Evolutionary conservation across 2,888 invertebrate species (phyloP), one percentile per base, ranked within the genome.

Genomic region (Lepidochrysops patricia): DNA sequence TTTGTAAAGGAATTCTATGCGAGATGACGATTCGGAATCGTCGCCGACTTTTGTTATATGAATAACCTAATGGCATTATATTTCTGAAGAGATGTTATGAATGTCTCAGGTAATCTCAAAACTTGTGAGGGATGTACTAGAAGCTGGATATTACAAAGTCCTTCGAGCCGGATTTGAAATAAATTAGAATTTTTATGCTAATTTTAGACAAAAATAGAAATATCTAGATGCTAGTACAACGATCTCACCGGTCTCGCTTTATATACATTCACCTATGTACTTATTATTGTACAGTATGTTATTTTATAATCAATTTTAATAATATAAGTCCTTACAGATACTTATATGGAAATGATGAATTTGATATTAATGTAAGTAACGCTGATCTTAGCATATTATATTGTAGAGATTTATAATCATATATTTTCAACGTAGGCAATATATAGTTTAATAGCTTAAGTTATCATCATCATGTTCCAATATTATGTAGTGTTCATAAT

Each of bases 321-420:
- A 13, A 19, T 29, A 12, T 54, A 54, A 54, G 54, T 54, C 32
- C 54, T 54, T 32, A 32, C 29, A 32, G 29, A 32, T 29, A 54
- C 54, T 29, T 54, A 54, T 43, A 43, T 13, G 43, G 23, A 23
- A 43, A 43, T 43, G 19, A 52, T 52, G 52, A 52, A 52, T 52
- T 52, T 52, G 52, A 52, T 52, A 52, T 52, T 52, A 27, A 27
- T 27, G 27, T 52, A 52, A 52, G 52, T 27, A 4, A 52, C 26
- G 52, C 52, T 27, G 27, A 52, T 52, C 52, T 27, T 27, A 27
- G 52, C 13, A 7, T 26, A 52, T 13, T 56, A 29, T 37, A 43
- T 56, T 58, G 61, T 61, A 61, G 32, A 61, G 48, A 58, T 12
- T 23, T 57, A 57, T 58, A 58, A 61, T 56, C 27, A 57, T 60